Base-by-base conservation (phyloP, 2,888 invertebrate species). In the Allophyes oxyacanthae region DNA sequence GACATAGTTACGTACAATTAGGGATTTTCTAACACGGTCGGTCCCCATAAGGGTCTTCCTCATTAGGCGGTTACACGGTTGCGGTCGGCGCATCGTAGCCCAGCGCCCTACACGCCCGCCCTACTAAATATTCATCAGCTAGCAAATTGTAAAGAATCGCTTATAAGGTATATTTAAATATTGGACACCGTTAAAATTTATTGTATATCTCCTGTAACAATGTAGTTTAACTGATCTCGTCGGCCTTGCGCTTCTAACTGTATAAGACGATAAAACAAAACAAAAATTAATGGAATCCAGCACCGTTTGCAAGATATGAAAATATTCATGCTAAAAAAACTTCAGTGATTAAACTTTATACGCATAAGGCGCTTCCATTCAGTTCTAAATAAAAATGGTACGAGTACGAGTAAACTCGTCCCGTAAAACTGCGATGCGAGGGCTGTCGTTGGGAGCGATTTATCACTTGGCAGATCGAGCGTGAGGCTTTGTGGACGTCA, bases 91-190 rank as follows among this genome's bases (percentile, higher is more conserved):
- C 72, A 76, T 72, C 67, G 72, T 67, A 55, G 71, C 65, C 76
- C 77, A 69, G 64, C 73, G 71, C 76, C 72, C 64, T 75, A 72
- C 75, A 77, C 72, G 74, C 72, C 78, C 78, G 75, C 79, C 81
- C 84, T 84, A 82, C 82, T 90, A 86, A 91, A 89, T 92, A 92
- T 92, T 91, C 88, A 92, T 86, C 82, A 83, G 78, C 76, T 57
- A 79, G 83, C 84, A 86, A 86, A 88, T 87, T 84, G 83, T 86
- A 88, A 87, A 84, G 82, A 84, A 84, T 82, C 78, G 81, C 83
- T 75, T 85, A 84, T 84, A 87, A 82, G 75, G 79, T 75, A 81
- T 75, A 85, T 85, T 84, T 82, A 81, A 84, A 86, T 80, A 83
- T 83, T 72, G 75, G 80, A 77, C 75, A 82, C 82, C 69, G 82